Percentiles rank a stretch among this genome's conserved stretches.
Evolutionary conservation across 2,113 vertebrate genomes (phyloP).

Genomic region (Cheirogaleus medius): DNA sequence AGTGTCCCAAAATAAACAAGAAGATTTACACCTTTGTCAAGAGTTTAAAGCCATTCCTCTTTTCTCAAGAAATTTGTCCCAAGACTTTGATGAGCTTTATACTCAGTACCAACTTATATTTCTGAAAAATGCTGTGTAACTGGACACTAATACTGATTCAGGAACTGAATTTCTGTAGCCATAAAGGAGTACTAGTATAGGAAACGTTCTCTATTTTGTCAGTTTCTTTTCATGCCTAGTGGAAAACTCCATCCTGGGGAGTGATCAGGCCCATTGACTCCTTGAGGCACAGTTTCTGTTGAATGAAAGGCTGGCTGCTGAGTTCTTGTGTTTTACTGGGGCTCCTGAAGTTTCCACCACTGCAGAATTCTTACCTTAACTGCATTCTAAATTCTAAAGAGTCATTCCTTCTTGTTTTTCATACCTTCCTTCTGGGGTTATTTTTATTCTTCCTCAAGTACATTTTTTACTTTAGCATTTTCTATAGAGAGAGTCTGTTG

Average conservation of each 20-base stretch:
- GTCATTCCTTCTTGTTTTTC: slow-evolving; percentile 72
- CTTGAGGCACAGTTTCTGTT: slow-evolving; percentile 92
- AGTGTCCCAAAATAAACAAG: neutral
- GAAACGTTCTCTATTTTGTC: neutral
- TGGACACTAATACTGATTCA: neutral
- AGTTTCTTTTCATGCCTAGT: slow-evolving; percentile 44
- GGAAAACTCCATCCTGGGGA: neutral
- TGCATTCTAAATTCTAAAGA: slow-evolving; percentile 89
- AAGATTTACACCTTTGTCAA: neutral
- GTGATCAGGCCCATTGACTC: slow-evolving; percentile 88
- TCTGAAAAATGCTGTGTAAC: neutral
- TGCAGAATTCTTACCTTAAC: slow-evolving; percentile 92
- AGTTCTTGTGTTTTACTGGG: slow-evolving; percentile 90
- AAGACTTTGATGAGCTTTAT: slow-evolving; percentile 44
- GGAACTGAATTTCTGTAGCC: neutral
- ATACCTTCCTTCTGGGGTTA: neutral
- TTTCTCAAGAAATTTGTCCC: slow-evolving; percentile 40
- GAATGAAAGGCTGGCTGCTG: slow-evolving; percentile 90
- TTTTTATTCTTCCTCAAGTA: neutral
- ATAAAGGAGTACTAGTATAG: neutral
- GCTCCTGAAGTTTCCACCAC: slow-evolving; percentile 92
- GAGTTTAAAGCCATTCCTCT: slow-evolving; percentile 14
- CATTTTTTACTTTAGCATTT: neutral
- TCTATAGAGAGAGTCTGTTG: neutral
- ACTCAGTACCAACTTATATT: neutral